These are phyloP conservation scores for Leucania comma DNA, from an alignment of 2,888 invertebrate species.

Conservation along the genomic window DNA sequence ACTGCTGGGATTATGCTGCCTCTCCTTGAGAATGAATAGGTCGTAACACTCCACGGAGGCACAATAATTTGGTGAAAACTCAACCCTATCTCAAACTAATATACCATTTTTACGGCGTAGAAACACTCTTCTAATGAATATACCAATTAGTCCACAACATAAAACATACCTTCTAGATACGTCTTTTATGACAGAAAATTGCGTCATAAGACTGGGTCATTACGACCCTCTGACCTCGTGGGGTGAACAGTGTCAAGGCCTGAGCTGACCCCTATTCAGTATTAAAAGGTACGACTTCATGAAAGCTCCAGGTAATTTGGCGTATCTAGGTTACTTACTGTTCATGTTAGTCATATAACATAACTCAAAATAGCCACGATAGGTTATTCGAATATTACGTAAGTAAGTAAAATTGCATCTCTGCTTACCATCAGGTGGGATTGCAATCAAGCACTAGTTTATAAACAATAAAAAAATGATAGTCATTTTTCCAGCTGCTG, in stretches of 20 bases:
- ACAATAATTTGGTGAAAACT: neutral
- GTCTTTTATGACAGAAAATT: conserved; percentile 22
- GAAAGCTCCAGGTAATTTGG: neutral
- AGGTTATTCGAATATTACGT: too few species aligned
- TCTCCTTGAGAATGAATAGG: too few species aligned
- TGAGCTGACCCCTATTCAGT: conserved; percentile 43
- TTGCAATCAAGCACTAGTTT: too few species aligned
- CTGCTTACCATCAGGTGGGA: too few species aligned
- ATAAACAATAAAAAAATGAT: too few species aligned
- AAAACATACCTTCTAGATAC: conserved; percentile 20
- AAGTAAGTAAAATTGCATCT: too few species aligned
- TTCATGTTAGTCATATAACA: neutral
- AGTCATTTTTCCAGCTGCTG: too few species aligned
- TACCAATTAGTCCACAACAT: conserved; percentile 27
- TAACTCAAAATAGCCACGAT: too few species aligned
- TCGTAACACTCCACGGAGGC: too few species aligned
- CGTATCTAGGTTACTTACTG: neutral
- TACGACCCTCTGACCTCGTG: conserved; percentile 32
- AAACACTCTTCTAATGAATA: conserved; percentile 6
- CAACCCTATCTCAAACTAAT: neutral
- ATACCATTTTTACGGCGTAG: neutral
- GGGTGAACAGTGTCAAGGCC: conserved; percentile 34
- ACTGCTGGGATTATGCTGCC: too few species aligned
- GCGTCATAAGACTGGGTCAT: conserved; percentile 30
- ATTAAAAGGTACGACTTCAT: conserved; percentile 12